Percentiles rank a stretch among this genome's conserved stretches.
Conservation (phyloP, 2,888 invertebrate species). For the Erannis defoliaria region DNA sequence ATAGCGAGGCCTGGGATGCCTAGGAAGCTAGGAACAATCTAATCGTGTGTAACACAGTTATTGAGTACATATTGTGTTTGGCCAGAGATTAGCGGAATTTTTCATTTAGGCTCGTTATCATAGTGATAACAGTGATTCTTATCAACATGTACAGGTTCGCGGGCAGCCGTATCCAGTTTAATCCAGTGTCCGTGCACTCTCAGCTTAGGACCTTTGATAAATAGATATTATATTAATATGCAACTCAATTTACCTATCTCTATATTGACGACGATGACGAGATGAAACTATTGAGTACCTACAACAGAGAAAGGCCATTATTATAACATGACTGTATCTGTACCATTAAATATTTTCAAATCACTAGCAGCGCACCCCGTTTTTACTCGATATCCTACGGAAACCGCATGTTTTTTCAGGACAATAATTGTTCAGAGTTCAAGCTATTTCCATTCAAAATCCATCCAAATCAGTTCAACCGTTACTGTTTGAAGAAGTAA, state of each 20-base stretch:
- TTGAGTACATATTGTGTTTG: background rate
- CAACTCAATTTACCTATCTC: background rate
- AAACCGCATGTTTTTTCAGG: too few relatives aligned
- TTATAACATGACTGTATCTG: background rate
- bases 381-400: too few relatives aligned
- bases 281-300: background rate
- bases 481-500: too few relatives aligned
- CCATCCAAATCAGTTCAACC: too few relatives aligned
- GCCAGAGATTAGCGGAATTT: constrained; percentile 32
- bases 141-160: constrained; percentile 7
- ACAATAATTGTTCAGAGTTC: too few relatives aligned
- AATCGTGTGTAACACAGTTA: background rate
- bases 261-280: background rate
- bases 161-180: background rate
- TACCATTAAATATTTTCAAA: too few relatives aligned
- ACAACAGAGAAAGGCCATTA: background rate
- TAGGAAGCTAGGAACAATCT: background rate
- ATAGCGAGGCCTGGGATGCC: too few relatives aligned
- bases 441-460: too few relatives aligned
- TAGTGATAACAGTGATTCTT: constrained; percentile 9
- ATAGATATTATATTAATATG: background rate
- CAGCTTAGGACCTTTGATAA: background rate
- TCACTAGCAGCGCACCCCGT: too few relatives aligned
- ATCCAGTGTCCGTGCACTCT: background rate
- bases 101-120: constrained; percentile 26